Evolutionary conservation across 2,888 invertebrate genomes (phyloP).

Genomic region (Cheilosia variabilis): DNA sequence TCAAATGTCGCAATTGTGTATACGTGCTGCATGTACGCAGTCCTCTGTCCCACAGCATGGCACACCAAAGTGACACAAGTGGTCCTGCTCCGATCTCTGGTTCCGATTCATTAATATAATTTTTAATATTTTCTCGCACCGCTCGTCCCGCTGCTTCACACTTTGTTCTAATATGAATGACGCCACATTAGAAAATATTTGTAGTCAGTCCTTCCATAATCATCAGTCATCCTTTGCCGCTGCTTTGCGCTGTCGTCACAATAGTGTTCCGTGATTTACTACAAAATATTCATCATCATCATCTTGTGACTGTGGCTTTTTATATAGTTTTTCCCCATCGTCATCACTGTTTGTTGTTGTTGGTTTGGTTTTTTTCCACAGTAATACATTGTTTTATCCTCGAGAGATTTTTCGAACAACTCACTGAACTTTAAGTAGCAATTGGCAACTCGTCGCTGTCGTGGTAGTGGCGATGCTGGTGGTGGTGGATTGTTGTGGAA

Average conservation of each 20-base stretch:
- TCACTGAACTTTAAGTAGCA: conserved; percentile 57
- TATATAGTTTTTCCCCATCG: conserved; percentile 25
- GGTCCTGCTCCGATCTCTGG: background rate
- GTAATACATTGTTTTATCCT: conserved; percentile 26
- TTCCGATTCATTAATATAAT: conserved; percentile 60
- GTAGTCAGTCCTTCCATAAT: conserved; percentile 66
- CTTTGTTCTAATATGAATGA: conserved; percentile 52
- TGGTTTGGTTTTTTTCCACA: background rate
- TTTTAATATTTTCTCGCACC: conserved; percentile 18
- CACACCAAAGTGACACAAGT: conserved; percentile 7
- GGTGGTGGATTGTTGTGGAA: conserved; percentile 1
- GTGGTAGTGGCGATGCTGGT: background rate
- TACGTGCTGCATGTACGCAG: background rate
- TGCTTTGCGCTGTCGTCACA: conserved; percentile 41
- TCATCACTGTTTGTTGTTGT: background rate
- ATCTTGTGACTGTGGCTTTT: conserved; percentile 32
- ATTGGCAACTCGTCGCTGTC: conserved; percentile 44
- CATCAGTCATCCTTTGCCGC: conserved; percentile 64
- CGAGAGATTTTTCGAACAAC: conserved; percentile 36
- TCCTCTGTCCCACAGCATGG: background rate
- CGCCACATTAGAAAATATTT: conserved; percentile 62
- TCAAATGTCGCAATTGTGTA: conserved; percentile 15
- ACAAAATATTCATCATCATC: conserved; percentile 64
- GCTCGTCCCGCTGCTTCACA: background rate
- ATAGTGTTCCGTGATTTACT: conserved; percentile 58